A percentile compares a stretch with the other conserved stretches of the same genome.
Conservation (phyloP, 2,888 invertebrate genomes). For the Ectropis crepuscularia region DNA sequence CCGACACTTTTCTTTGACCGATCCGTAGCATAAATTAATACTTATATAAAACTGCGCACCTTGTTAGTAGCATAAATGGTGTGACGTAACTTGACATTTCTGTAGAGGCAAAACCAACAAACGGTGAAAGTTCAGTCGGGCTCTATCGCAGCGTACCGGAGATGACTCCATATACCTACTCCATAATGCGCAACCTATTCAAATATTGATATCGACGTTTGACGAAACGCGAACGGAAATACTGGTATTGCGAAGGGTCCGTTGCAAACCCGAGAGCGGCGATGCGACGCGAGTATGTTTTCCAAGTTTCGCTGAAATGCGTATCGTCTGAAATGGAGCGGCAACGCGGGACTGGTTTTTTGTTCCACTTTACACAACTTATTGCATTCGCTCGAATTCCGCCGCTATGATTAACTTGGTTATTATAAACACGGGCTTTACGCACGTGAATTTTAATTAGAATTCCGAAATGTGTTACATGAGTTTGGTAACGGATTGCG, state of each 20-base stretch:
- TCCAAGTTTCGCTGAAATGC: constrained; percentile 54
- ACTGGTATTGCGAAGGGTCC: constrained; percentile 42
- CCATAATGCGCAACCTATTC: constrained; percentile 35
- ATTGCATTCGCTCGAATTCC: constrained; percentile 75
- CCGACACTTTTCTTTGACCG: constrained; percentile 6
- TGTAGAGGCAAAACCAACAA: constrained; percentile 67
- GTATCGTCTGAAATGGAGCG: constrained; percentile 74
- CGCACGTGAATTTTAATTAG: constrained; percentile 48
- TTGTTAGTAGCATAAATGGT: constrained; percentile 58
- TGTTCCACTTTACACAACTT: constrained; percentile 74
- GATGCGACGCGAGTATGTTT: constrained; percentile 48
- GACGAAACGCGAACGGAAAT: constrained; percentile 34
- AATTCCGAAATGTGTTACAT: constrained; percentile 46
- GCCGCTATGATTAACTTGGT: constrained; percentile 70
- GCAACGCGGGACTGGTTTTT: constrained; percentile 67
- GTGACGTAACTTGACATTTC: constrained; percentile 69
- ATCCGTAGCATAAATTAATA: constrained; percentile 34
- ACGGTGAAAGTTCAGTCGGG: constrained; percentile 73
- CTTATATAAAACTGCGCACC: constrained; percentile 55
- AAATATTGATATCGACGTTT: constrained; percentile 30
- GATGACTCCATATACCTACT: constrained; percentile 11
- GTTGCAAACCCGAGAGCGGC: constrained; percentile 39
- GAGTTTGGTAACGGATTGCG: constrained; percentile 9
- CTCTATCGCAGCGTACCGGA: constrained; percentile 27
- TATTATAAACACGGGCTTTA: constrained; percentile 64